Base-by-base conservation (phyloP, 2,113 vertebrate species). In the Atherinomorus stipes region DNA sequence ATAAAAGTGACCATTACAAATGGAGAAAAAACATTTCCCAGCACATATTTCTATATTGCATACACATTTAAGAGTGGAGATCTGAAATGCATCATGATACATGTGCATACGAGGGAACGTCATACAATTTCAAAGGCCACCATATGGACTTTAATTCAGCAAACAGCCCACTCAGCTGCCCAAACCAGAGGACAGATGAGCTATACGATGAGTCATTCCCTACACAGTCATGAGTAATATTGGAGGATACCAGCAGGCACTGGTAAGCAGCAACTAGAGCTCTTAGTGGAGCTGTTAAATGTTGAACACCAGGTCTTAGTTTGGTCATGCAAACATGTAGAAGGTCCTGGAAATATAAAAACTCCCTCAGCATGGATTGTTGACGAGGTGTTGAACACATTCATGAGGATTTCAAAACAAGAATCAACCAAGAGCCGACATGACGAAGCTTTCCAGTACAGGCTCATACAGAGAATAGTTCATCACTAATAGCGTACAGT, bases 11-110 rank as follows among this genome's bases (percentile, higher is more conserved):
- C 87, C 75, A 80, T 81, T 85, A 81, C 74, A 86, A 90, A 89
- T 65, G 74, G 78, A 68, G 58, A 83, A 76, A 78, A 85, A 83
- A 87, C 75, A 83, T 85, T 79, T 83, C 79, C 87, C 78, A 85
- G 83, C 84, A 87, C 78, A 77, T 51, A 74, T 26, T 79, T 87
- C 80, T 74, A 88, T 82, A 86, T 91, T 94, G 92, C 92, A 94
- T 93, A 92, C 85, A 90, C 87, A 85, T 92, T 82, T 25, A 84
- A 50, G 78, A 85, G 75, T 85, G 84, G 81, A 88, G 72, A 76
- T 76, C 26, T 53, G 58, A 87, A 87, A 84, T 38, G 68, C 52
- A 86, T 68, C 21, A 83, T 25, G 26, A 63, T 70, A 75, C 54
- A 31, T 81, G 65, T 79, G 63, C 62, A 26, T 70, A 78, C 21